Evolutionary conservation across 1,140 invertebrate species (phyloP).

Genomic region (Zaprionus inermis): DNA sequence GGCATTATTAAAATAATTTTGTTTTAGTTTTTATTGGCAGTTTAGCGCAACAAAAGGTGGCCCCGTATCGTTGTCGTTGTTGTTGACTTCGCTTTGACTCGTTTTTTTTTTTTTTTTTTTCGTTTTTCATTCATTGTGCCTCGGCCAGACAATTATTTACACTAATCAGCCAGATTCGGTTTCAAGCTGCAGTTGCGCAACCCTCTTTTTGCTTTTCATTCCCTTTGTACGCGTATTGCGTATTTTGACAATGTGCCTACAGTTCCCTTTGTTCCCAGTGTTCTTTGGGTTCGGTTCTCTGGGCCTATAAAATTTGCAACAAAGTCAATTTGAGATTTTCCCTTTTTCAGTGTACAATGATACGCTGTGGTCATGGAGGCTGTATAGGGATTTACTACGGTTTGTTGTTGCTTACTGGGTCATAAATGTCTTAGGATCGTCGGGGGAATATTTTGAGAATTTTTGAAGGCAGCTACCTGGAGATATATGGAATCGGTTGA

Average conservation of each 20-base stretch:
- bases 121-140: slow-evolving; percentile 47
- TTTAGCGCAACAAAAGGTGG: slow-evolving; percentile 70
- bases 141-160: slow-evolving; percentile 74
- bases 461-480: background rate
- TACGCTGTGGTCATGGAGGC: slow-evolving; percentile 47
- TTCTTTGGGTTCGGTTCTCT: slow-evolving; percentile 22
- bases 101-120: too few species aligned
- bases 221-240: slow-evolving; percentile 64
- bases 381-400: slow-evolving; percentile 36
- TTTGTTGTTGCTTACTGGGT: slow-evolving; percentile 15
- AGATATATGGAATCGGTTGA: too few species aligned
- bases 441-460: background rate
- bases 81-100: slow-evolving; percentile 59
- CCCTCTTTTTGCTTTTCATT: slow-evolving; percentile 31
- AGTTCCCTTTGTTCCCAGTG: slow-evolving; percentile 60
- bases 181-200: slow-evolving; percentile 58
- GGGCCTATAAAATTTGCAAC: slow-evolving; percentile 79
- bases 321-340: slow-evolving; percentile 67
- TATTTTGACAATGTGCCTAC: slow-evolving; percentile 79
- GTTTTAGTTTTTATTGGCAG: slow-evolving; percentile 82
- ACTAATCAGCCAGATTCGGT: slow-evolving; percentile 71
- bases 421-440: background rate
- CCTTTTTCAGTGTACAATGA: slow-evolving; percentile 19
- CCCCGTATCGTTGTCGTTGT: slow-evolving; percentile 26
- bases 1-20: slow-evolving; percentile 76